phyloP scores from a whole-genome alignment of 2,888 invertebrate species.

The Mythimna impura region DNA sequence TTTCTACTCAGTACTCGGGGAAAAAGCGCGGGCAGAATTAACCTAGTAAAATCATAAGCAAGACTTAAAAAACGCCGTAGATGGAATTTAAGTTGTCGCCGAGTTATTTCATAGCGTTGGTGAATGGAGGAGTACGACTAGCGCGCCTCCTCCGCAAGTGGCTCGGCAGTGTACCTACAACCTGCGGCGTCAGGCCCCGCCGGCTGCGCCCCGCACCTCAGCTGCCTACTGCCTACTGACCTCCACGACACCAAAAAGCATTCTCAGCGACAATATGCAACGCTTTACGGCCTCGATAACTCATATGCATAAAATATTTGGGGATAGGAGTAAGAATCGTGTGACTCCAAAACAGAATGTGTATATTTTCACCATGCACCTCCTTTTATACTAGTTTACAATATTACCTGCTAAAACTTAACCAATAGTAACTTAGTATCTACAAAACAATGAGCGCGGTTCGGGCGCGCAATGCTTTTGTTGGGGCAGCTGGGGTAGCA shows the following conservation, averaged over 20 bases:
- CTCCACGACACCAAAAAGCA: slow-evolving; percentile 75
- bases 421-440: no score
- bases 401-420: no score
- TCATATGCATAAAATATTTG: slow-evolving; percentile 68
- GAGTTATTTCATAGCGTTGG: slow-evolving; percentile 37
- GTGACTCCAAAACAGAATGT: no score
- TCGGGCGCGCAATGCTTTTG: no score
- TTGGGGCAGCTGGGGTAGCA: no score
- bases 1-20: no score
- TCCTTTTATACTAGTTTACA: no score
- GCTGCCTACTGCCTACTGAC: slow-evolving; percentile 72
- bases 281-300: slow-evolving; percentile 77
- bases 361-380: no score
- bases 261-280: slow-evolving; percentile 76
- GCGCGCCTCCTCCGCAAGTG: slow-evolving; percentile 56
- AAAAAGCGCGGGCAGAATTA: not conserved
- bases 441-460: no score
- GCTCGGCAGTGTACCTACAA: slow-evolving; percentile 51
- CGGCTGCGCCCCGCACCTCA: slow-evolving; percentile 56
- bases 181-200: slow-evolving; percentile 65
- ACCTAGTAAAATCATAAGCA: not conserved
- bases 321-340: no score
- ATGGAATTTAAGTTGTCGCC: not conserved
- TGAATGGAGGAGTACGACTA: slow-evolving; percentile 63
- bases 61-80: slow-evolving; percentile 8